These are phyloP conservation scores for Chionis minor DNA, from an alignment of 2,113 vertebrate species.

Conservation along the genomic window DNA sequence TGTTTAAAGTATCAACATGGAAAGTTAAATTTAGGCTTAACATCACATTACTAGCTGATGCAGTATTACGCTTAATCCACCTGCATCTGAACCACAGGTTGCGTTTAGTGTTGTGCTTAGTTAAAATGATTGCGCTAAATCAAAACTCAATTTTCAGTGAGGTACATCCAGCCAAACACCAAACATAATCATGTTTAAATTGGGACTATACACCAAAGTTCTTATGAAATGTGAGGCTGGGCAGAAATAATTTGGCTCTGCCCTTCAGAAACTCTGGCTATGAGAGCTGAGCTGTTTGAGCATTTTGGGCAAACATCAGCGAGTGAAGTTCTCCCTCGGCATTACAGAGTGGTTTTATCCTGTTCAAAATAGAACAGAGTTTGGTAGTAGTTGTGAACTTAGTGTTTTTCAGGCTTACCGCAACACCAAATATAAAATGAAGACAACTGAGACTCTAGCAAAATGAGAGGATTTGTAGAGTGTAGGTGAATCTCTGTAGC, in stretches of 20 bases:
- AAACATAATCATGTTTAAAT: conserved; percentile 22
- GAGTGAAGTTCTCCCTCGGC: neutral
- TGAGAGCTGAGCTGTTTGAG: neutral
- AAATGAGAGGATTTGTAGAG: neutral
- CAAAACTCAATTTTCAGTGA: conserved; percentile 36
- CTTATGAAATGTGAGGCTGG: neutral
- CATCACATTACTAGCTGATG: neutral
- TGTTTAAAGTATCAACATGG: neutral
- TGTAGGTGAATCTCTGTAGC: neutral
- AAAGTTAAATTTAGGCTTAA: neutral
- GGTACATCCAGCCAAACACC: conserved; percentile 5
- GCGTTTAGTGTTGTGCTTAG: neutral
- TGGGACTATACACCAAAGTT: neutral
- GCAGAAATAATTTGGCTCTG: conserved; percentile 16
- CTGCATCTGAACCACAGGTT: neutral
- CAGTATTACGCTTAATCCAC: neutral
- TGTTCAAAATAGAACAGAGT: neutral
- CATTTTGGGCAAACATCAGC: neutral
- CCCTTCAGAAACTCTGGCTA: neutral
- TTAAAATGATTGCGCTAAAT: conserved; percentile 34
- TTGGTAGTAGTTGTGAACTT: neutral
- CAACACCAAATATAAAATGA: neutral
- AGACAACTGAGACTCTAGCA: neutral
- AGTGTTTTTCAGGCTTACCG: neutral
- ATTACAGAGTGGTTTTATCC: neutral